Conservation (phyloP, 2,113 vertebrate genomes). For the Takifugu flavidus region DNA sequence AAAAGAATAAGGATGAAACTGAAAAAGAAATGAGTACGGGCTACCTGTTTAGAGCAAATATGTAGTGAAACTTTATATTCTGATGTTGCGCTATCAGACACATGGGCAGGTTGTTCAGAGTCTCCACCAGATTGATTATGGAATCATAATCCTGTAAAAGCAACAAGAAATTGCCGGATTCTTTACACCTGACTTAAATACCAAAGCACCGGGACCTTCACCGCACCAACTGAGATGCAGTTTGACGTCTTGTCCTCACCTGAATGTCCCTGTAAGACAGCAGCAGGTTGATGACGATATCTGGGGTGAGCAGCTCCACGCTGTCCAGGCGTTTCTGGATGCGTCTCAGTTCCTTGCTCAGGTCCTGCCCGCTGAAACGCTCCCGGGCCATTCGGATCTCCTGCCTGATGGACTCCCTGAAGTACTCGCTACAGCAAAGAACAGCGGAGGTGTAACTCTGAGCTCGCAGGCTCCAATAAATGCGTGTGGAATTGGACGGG, state of each 20-base stretch:
- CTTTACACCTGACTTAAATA: no score
- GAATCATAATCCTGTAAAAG: slow-evolving; percentile 80
- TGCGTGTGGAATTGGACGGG: background rate
- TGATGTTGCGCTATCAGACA: slow-evolving; percentile 79
- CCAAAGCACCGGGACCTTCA: background rate
- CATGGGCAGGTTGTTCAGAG: slow-evolving; percentile 80
- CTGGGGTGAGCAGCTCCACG: slow-evolving; percentile 86
- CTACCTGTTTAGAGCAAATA: slow-evolving; percentile 89
- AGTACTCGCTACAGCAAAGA: slow-evolving; percentile 77
- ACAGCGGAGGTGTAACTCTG: background rate
- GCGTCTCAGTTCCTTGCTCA: slow-evolving; percentile 79
- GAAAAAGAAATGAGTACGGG: background rate
- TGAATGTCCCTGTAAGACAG: slow-evolving; percentile 87
- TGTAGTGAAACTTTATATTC: slow-evolving; percentile 88
- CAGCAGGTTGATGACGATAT: slow-evolving; percentile 87
- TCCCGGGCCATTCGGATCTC: slow-evolving; percentile 85
- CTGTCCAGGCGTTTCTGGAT: slow-evolving; percentile 88
- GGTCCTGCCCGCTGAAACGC: slow-evolving; percentile 76
- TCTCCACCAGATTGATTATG: slow-evolving; percentile 86
- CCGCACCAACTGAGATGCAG: background rate
- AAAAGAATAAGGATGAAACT: background rate
- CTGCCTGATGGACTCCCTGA: slow-evolving; percentile 82
- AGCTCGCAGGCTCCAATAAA: background rate
- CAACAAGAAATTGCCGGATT: no score
- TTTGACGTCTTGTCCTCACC: slow-evolving; percentile 44